phyloP scores from a whole-genome alignment of 2,113 vertebrate species.

The Sigmodon hispidus region DNA sequence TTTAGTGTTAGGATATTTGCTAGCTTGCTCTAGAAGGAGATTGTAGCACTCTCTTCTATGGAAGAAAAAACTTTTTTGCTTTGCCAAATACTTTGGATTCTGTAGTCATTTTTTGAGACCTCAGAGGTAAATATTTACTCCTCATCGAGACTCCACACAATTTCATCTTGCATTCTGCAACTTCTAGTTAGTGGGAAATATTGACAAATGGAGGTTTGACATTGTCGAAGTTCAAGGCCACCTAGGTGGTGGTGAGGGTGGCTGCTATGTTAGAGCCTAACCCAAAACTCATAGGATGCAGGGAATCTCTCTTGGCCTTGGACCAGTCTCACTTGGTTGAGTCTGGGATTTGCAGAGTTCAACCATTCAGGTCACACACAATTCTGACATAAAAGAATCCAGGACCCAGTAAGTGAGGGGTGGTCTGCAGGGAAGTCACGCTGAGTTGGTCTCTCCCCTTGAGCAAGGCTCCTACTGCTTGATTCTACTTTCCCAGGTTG shows the following conservation, averaged over 20 bases:
- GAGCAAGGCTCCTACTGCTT: not conserved
- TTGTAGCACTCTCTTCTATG: too few relatives aligned
- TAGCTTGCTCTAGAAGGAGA: not conserved
- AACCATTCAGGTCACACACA: not conserved
- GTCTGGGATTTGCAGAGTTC: not conserved
- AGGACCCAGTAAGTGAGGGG: not conserved
- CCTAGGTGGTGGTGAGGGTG: not conserved
- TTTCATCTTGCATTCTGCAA: not conserved
- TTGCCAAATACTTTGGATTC: not conserved
- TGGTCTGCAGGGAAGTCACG: too few relatives aligned
- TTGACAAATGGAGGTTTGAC: not conserved
- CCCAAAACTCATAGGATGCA: not conserved
- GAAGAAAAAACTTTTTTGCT: not conserved
- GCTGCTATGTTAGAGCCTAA: not conserved
- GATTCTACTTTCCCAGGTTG: not conserved
- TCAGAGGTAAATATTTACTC: not conserved
- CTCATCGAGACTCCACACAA: not conserved
- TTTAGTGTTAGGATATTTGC: not conserved
- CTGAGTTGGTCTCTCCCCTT: accelerated
- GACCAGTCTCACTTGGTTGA: not conserved
- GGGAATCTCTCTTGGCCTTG: not conserved
- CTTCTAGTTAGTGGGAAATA: not conserved
- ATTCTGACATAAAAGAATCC: not conserved
- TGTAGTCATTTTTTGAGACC: not conserved
- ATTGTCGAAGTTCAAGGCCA: not conserved